phyloP scores from a whole-genome alignment of 2,797 vertebrate species.

The Lepus townsendii region DNA sequence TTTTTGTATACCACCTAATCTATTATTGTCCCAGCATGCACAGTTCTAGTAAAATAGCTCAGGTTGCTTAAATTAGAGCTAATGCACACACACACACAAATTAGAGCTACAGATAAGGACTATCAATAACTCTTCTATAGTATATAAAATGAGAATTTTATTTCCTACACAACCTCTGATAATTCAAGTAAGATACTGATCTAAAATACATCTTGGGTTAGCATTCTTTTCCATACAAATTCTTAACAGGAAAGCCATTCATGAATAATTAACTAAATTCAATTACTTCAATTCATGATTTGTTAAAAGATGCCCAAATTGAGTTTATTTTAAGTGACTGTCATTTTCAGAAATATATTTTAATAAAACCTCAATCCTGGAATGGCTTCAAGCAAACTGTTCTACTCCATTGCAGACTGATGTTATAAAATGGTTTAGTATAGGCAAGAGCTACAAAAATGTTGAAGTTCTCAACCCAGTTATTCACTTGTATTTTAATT shows the following conservation, averaged over 20 bases:
- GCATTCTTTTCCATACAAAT: slow-evolving; percentile 65
- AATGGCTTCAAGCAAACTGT: slow-evolving; percentile 65
- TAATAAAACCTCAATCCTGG: slow-evolving; percentile 68
- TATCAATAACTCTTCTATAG: slow-evolving; percentile 58
- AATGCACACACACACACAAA: not conserved
- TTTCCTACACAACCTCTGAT: slow-evolving; percentile 66
- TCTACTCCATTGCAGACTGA: slow-evolving; percentile 33
- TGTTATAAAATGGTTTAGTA: slow-evolving; percentile 62
- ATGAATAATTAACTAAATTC: slow-evolving; percentile 80
- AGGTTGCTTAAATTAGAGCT: slow-evolving; percentile 58
- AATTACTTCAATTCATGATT: slow-evolving; percentile 77
- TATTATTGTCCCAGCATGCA: slow-evolving; percentile 2
- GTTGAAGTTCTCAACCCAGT: slow-evolving; percentile 27
- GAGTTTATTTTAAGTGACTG: slow-evolving; percentile 76
- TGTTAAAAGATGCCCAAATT: slow-evolving; percentile 75
- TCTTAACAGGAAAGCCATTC: slow-evolving; percentile 73
- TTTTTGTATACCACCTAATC: slow-evolving; percentile 42
- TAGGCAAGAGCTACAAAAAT: slow-evolving; percentile 59
- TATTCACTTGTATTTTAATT: slow-evolving; percentile 6
- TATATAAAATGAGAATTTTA: slow-evolving; percentile 68
- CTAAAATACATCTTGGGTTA: slow-evolving; percentile 70
- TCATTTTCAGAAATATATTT: slow-evolving; percentile 76
- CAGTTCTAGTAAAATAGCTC: slow-evolving; percentile 53
- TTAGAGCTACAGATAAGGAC: slow-evolving; percentile 58
- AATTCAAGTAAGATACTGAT: slow-evolving; percentile 57